Evolutionary conservation across 2,113 vertebrate genomes (phyloP).

Genomic region (Erythrolamprus reginae): DNA sequence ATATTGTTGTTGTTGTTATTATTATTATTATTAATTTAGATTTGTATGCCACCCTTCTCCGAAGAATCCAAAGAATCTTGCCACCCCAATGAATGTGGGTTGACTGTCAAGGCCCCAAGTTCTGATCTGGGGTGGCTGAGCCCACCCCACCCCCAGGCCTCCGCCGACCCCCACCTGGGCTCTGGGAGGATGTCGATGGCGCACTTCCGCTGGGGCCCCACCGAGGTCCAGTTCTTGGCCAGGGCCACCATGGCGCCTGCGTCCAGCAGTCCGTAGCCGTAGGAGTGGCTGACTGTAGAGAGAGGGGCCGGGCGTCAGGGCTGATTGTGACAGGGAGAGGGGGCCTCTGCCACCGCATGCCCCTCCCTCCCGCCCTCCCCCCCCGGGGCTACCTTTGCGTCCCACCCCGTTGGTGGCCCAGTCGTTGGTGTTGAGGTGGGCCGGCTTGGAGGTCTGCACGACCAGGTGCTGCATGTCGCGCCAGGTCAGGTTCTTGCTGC

Average conservation of each 20-base stretch:
- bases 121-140: not conserved
- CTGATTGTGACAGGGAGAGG: not conserved
- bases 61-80: too few species aligned
- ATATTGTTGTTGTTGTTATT: too few species aligned
- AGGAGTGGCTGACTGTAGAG: constrained; percentile 89
- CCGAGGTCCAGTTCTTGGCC: constrained; percentile 89
- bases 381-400: constrained; percentile 80
- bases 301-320: not conserved
- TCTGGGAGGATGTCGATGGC: constrained; percentile 82
- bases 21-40: too few species aligned
- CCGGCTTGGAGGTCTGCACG: constrained; percentile 88
- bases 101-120: not conserved
- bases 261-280: constrained; percentile 90
- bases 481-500: constrained; percentile 94
- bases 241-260: constrained; percentile 88
- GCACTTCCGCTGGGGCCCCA: constrained; percentile 88
- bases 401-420: constrained; percentile 93
- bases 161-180: constrained; percentile 71
- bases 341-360: accelerated
- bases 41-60: too few species aligned
- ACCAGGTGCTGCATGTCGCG: constrained; percentile 98
- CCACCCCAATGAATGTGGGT: not conserved
- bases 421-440: constrained; percentile 86
- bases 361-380: not conserved
- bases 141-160: not conserved